phyloP scores from a whole-genome alignment of 2,113 vertebrate genomes.

The Lamprotornis superbus region DNA sequence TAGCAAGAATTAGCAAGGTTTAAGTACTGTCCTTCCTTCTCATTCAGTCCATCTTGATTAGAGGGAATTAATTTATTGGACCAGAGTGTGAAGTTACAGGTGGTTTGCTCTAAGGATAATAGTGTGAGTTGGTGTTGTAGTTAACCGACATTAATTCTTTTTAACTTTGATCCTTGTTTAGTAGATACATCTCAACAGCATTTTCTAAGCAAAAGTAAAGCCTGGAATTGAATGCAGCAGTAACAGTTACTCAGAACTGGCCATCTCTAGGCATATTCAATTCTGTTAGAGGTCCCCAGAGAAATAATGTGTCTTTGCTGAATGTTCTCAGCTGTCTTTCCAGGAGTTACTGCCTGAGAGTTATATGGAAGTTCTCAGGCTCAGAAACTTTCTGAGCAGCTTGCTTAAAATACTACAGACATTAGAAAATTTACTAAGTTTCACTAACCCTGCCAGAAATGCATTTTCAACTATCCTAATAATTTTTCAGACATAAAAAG shows the following conservation, averaged over 20 bases:
- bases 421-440: not conserved
- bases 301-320: not conserved
- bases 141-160: not conserved
- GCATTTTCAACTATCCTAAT: not conserved
- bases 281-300: not conserved
- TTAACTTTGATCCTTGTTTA: not conserved
- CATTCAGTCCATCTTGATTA: not conserved
- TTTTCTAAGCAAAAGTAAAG: not conserved
- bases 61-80: not conserved
- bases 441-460: not conserved
- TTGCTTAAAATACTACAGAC: not conserved
- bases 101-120: not conserved
- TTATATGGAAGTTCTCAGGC: fast-evolving
- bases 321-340: not conserved
- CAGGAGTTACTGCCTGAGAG: not conserved
- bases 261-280: not conserved
- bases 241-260: not conserved
- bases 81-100: not conserved
- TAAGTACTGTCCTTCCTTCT: not conserved
- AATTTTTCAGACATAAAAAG: not conserved
- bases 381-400: not conserved
- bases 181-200: not conserved
- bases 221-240: not conserved
- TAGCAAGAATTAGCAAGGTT: not conserved
- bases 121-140: not conserved